phyloP scores from a whole-genome alignment of 2,888 invertebrate species.

The Trichogramma evanescens region DNA sequence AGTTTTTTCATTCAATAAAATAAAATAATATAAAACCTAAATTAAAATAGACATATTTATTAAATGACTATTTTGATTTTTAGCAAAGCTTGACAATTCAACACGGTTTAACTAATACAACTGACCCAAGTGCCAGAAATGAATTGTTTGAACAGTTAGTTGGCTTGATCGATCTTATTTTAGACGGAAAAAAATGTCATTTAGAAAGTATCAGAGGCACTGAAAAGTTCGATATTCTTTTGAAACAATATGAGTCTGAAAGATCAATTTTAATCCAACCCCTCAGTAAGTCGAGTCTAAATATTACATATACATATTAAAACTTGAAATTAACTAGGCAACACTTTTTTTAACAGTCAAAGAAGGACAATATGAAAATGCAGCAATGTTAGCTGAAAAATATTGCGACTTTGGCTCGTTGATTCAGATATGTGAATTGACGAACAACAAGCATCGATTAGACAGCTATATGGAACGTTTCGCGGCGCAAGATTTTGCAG shows the following conservation, averaged over 20 bases:
- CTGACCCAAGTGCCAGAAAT: slow-evolving; percentile 53
- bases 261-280: slow-evolving; percentile 61
- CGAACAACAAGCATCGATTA: slow-evolving; percentile 64
- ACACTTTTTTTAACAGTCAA: slow-evolving; percentile 54
- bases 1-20: neutral
- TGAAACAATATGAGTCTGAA: slow-evolving; percentile 62
- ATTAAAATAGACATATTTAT: neutral
- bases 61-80: slow-evolving; percentile 10
- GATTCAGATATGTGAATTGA: slow-evolving; percentile 71
- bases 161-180: slow-evolving; percentile 62
- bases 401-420: slow-evolving; percentile 79
- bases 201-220: slow-evolving; percentile 59
- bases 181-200: slow-evolving; percentile 66
- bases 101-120: slow-evolving; percentile 54
- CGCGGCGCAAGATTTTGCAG: slow-evolving; percentile 50
- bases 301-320: neutral
- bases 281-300: slow-evolving; percentile 51
- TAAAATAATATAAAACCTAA: neutral
- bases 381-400: slow-evolving; percentile 80
- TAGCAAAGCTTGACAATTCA: slow-evolving; percentile 41
- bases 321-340: neutral
- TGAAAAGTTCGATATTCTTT: slow-evolving; percentile 53
- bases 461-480: slow-evolving; percentile 68
- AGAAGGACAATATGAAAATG: slow-evolving; percentile 71
- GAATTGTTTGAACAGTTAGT: slow-evolving; percentile 64